phyloP scores from a whole-genome alignment of 2,113 vertebrate species.

The Carassius carassius region DNA sequence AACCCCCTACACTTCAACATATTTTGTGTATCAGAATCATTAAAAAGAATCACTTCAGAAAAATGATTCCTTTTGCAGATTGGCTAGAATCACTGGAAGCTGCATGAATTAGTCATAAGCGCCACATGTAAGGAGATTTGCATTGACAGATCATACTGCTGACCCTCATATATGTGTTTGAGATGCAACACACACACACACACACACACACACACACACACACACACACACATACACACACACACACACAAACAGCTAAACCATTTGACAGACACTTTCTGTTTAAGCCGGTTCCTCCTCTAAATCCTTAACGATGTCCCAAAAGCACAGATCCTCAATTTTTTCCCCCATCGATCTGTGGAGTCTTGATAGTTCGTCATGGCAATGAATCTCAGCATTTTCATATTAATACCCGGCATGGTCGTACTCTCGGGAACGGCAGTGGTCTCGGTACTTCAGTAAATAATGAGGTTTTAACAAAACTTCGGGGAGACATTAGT shows the following conservation, averaged over 20 bases:
- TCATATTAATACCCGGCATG: constrained; percentile 60
- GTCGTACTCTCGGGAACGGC: constrained; percentile 43
- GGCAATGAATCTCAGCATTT: constrained; percentile 62
- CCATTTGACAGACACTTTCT: constrained; percentile 24
- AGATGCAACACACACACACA: neutral
- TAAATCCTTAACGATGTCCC: constrained; percentile 68
- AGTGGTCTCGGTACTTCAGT: constrained; percentile 70
- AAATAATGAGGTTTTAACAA: constrained; percentile 69
- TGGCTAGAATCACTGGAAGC: neutral
- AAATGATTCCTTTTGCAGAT: neutral
- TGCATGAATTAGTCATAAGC: constrained; percentile 18
- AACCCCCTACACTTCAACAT: neutral
- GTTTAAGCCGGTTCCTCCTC: constrained; percentile 50
- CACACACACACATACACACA: neutral
- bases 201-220: neutral
- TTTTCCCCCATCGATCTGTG: constrained; percentile 65
- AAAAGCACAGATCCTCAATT: constrained; percentile 70
- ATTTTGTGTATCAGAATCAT: neutral
- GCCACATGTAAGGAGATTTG: constrained; percentile 4
- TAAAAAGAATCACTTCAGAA: neutral
- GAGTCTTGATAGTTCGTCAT: constrained; percentile 67
- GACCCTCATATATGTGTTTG: neutral
- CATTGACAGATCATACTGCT: constrained; percentile 4
- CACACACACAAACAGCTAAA: constrained; percentile 11
- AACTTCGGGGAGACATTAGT: too few species aligned